Base-by-base conservation (phyloP, 2,888 invertebrate species). In the Galeopsomyia nigrocyanea region DNA sequence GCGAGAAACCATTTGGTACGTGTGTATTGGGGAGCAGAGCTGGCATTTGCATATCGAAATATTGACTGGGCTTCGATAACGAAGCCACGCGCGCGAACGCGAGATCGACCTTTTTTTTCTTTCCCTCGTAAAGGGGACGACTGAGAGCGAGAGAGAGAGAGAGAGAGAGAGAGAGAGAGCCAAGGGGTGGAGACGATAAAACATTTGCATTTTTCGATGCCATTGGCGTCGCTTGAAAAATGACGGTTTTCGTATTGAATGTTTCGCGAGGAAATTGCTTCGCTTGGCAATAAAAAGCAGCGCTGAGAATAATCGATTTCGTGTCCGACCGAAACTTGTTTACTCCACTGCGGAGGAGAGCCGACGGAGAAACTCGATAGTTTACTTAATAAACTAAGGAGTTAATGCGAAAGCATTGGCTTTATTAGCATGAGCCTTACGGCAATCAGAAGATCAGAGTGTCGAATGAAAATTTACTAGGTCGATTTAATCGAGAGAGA, bases 11-110 rank as follows among this genome's bases (percentile, higher is more conserved):
- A 47, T 39, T 39, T 7, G 5, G 39, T 39, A 39, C 26, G 26
- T 39, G 39, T 39, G 39, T 39, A 39, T 39, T 39, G 39, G 39
- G 39, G 58, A 71, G 22, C 46, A 16, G 14, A 64, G 50, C 46
- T 57, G 22, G 51, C 58, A 68, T 73, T 73, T 68, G 60, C 72
- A 73, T 73, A 73, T 73, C 72, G 72, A 73, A 68, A 68, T 73
- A 73, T 73, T 73, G 73, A 73, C 68, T 61, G 21, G 53, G 68
- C 72, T 50, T 63, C 72, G 72, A 68, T 67, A 71, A 71, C 62
- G 61, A 71, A 71, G 66, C 71, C 55, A 66, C 55, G 61, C 61
- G 71, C n/a, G 39, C 39, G 9, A 26, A 14, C 51, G 26, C 46
- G 55, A 53, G 9, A 55, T 61, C 47, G 53, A 60, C 16, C 31